Conservation (phyloP, 37 sponge, comb jelly and placozoan genomes). For the Beroe ovata region DNA sequence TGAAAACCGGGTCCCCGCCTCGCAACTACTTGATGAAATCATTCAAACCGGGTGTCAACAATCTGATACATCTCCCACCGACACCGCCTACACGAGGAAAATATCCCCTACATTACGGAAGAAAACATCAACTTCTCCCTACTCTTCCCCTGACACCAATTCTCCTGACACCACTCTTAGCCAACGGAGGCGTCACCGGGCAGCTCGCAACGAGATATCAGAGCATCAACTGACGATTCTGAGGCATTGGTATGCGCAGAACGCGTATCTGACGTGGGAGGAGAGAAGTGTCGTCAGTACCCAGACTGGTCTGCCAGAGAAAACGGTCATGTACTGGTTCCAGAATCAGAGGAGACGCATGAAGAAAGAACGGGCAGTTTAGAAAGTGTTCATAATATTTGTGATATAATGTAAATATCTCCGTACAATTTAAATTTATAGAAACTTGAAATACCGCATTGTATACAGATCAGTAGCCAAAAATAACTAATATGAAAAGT, state of each 20-base stretch:
- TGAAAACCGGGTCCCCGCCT: neutral
- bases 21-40: no score
- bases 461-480: no score
- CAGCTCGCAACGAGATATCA: neutral
- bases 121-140: neutral
- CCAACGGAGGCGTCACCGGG: neutral
- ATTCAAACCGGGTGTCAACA: neutral
- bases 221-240: neutral
- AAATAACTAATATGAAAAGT: no score
- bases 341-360: constrained; percentile 48
- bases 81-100: neutral
- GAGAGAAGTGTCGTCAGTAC: neutral
- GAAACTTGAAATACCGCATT: no score
- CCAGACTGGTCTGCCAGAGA: constrained; percentile 55
- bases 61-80: neutral
- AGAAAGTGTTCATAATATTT: neutral
- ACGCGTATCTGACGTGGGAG: constrained; percentile 13
- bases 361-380: neutral
- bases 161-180: neutral
- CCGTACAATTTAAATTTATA: no score
- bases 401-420: no score
- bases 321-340: constrained; percentile 67
- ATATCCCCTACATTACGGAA: neutral
- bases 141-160: neutral
- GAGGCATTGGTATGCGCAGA: neutral